Evolutionary conservation across 2,888 invertebrate species (phyloP), one percentile per base, ranked within the genome.

Genomic region (Phytoseiulus persimilis): DNA sequence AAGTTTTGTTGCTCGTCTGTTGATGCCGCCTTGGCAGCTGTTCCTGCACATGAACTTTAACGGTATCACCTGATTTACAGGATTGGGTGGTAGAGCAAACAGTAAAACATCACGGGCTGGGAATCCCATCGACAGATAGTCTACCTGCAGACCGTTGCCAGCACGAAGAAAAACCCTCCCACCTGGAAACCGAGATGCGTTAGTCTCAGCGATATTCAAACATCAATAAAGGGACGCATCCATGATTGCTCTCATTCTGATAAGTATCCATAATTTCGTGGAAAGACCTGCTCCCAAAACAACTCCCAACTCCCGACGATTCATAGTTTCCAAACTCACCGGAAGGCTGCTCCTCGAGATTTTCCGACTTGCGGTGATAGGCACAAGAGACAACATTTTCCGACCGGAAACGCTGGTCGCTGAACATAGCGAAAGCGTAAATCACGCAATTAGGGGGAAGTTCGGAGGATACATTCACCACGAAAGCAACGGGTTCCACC

Each of bases 1-100:
- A 45, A 87, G 87, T n/a, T 33, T 87, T 33, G 87, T 87, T 31
- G 87, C 32, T 32, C 87, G 87, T 39, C 87, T 28, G 23, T 87
- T 87, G 39, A 87, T 87, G 6, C 87, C 87, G 87, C 87, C 87
- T 23, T 33, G n/a, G n/a, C 87, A 87, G 23, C 87, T 87, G 33
- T 87, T 87, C 33, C 87, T 87, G 87, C 87, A 87, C 33, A n/a
- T 87, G 33, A 87, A 87, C 87, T 32, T 87, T 45, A 87, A 33
- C 14, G 39, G 31, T 33, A 87, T 33, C 0, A 87, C 45, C n/a
- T 87, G n/a, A 45, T 33, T 87, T n/a, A 0, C 45, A n/a, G 32
- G 32, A 39, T 87, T n/a, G 6, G 87, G 87, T 6, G 14, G 6
- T 0, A 87, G 87, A 3, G 87, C n/a, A n/a, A 87, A 33, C 32